Base-by-base conservation (phyloP, 1,140 invertebrate species). In the Pectinophora gossypiella region DNA sequence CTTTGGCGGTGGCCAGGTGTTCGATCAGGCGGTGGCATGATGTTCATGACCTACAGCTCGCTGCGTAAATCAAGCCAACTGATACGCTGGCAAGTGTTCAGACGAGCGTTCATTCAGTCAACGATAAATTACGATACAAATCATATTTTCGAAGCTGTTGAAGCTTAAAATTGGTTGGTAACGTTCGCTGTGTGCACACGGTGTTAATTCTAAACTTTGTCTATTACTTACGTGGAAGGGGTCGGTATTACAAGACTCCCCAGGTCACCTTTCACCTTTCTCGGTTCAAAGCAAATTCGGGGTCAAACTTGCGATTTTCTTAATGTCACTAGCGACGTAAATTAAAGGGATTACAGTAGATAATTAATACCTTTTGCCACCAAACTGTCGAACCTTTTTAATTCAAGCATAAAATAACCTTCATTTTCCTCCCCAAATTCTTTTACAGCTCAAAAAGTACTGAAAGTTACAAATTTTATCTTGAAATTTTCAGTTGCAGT, bases 21-120 rank as follows among this genome's bases (percentile, higher is more conserved):
- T 32, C 45, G 22, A 56, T 50, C 21, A 57, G 50, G 57, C 53
- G 6, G 38, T 32, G 19, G 19, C 42, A 21, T 9, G 42, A 9
- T 72, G 80, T 63, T 79, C 71, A 63, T 78, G 78, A 80, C 76
- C 74, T 77, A 78, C 68, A 75, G 64, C 65, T 61, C 55, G 36
- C 46, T 54, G 55, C 68, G 71, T 72, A 74, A 71, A 72, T 72
- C 65, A 62, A 19, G 42, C 42, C 42, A 44, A 44, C 18, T 44
- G 42, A 68, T 75, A 61, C 59, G 68, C 62, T 83, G 79, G 79
- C 82, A 78, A 40, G n/a, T 32, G 71, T 73, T 83, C 76, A 69
- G 66, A 72, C 65, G 61, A 57, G 52, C 59, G 58, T 82, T 76
- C 77, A 80, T 85, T 85, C 74, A 77, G 42, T 10, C 22, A 5